phyloP scores from a whole-genome alignment of 2,888 invertebrate species.

The Ormyrus rosae region DNA sequence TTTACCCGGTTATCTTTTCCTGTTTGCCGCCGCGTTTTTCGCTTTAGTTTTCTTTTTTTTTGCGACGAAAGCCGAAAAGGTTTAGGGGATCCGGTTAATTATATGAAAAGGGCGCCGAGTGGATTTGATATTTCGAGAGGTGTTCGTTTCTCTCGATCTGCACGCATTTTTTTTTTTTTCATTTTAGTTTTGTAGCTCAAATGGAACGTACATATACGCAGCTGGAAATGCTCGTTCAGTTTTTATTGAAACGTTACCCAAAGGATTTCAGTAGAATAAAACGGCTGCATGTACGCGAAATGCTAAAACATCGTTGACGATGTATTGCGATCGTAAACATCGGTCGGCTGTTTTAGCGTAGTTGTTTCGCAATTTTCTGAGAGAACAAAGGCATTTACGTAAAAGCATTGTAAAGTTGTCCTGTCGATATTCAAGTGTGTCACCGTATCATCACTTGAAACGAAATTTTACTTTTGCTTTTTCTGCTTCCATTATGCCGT shows the following conservation, averaged over 20 bases:
- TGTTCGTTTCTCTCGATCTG: background rate
- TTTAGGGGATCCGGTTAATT: background rate
- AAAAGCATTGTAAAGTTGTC: slow-evolving; percentile 56
- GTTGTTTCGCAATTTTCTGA: slow-evolving; percentile 53
- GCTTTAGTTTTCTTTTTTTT: background rate
- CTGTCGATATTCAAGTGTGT: slow-evolving; percentile 49
- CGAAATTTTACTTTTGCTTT: slow-evolving; percentile 36
- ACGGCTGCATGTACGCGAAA: slow-evolving; percentile 50
- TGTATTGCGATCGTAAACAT: slow-evolving; percentile 56
- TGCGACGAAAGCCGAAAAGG: background rate
- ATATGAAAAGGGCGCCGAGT: background rate
- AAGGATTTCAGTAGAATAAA: slow-evolving; percentile 54
- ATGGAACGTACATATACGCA: slow-evolving; percentile 5
- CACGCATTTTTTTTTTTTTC: slow-evolving; percentile 28
- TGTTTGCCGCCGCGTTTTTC: background rate
- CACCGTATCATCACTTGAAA: slow-evolving; percentile 37
- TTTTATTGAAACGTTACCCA: slow-evolving; percentile 54
- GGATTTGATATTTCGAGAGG: slow-evolving; percentile 10
- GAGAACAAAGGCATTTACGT: slow-evolving; percentile 53
- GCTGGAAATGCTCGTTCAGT: slow-evolving; percentile 40
- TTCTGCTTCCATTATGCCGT: slow-evolving; percentile 21
- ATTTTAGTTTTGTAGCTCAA: slow-evolving; percentile 34
- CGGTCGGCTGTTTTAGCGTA: slow-evolving; percentile 42
- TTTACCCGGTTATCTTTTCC: background rate
- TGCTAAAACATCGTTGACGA: slow-evolving; percentile 58